These are phyloP conservation scores for Halichoerus grypus DNA, from an alignment of 2,113 vertebrate genomes.

Conservation along the genomic window DNA sequence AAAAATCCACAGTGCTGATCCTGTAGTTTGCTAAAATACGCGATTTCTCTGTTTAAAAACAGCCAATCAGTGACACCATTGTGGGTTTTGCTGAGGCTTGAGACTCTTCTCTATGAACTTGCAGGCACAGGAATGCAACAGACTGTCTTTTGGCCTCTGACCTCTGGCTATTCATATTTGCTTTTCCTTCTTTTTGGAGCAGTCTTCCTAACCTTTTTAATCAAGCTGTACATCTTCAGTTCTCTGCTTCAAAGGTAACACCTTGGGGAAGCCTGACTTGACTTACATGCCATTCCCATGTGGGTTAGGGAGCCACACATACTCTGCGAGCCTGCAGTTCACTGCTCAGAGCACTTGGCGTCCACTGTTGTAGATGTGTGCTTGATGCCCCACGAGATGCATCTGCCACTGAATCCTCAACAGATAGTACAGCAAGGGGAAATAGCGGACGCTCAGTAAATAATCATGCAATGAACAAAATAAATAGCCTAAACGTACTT, in stretches of 20 bases:
- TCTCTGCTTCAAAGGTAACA: not conserved
- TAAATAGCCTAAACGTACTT: not conserved
- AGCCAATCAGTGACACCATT: not conserved
- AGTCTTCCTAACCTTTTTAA: not conserved
- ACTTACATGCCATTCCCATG: not conserved
- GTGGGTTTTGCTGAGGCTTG: not conserved
- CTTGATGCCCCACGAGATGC: not conserved
- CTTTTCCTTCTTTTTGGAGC: not conserved
- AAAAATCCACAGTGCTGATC: not conserved
- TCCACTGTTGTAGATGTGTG: rapidly evolving
- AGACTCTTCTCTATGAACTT: not conserved
- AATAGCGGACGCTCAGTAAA: not conserved
- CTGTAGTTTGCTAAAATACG: not conserved
- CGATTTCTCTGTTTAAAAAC: not conserved
- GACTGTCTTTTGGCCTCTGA: not conserved
- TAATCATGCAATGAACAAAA: not conserved
- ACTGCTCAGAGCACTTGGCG: rapidly evolving
- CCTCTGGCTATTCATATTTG: not conserved
- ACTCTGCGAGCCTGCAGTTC: not conserved
- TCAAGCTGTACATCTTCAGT: not conserved
- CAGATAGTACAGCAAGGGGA: not conserved
- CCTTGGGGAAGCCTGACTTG: not conserved
- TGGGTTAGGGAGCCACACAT: not conserved
- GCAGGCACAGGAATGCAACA: not conserved
- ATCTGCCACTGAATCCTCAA: not conserved